Evolutionary conservation across 2,888 invertebrate species (phyloP).

Genomic region (Machimus rusticus): DNA sequence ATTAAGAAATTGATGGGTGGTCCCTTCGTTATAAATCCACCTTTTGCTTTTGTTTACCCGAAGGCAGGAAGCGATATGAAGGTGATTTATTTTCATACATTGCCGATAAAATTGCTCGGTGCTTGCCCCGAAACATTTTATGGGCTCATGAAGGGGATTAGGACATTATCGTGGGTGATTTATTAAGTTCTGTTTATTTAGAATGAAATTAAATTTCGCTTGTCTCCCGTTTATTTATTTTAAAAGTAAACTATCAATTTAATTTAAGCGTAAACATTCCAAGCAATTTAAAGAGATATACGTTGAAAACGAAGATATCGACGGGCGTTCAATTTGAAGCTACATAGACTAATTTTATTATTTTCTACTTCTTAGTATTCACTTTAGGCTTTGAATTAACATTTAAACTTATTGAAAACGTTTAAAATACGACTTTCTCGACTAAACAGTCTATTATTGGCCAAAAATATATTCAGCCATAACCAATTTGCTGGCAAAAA

Average conservation of each 20-base stretch:
- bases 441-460: too few species aligned
- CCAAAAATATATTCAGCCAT: too few species aligned
- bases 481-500: too few species aligned
- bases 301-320: neutral
- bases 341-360: too few species aligned
- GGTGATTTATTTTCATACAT: neutral
- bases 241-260: neutral
- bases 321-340: too few species aligned
- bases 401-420: too few species aligned
- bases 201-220: neutral
- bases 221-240: neutral
- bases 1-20: neutral
- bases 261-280: neutral
- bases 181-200: neutral
- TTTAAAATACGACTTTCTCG: too few species aligned
- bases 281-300: neutral
- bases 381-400: too few species aligned
- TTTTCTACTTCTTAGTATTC: too few species aligned
- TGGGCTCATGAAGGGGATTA: neutral
- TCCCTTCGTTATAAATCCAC: neutral
- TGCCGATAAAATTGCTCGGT: neutral
- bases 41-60: neutral
- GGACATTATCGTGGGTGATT: neutral
- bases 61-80: neutral
- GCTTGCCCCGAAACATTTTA: neutral